Percentiles rank a stretch among this genome's conserved stretches.
Conservation (phyloP, 2,797 vertebrate species). For the Manis javanica region DNA sequence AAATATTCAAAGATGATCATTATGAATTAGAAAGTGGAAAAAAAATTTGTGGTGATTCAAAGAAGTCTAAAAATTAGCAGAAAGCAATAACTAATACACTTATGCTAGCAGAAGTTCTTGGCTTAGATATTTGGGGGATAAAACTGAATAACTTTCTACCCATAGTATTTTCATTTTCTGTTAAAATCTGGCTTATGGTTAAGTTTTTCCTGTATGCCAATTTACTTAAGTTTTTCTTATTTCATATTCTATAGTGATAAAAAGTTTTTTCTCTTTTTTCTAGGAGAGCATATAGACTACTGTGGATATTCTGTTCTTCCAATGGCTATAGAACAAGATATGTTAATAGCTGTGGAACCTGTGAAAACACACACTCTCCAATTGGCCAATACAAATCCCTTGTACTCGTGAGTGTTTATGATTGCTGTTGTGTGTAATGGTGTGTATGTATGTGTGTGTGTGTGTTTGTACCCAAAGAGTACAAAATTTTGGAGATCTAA, state of each 20-base stretch:
- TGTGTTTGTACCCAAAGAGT: background rate
- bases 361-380: constrained; percentile 89
- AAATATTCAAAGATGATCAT: constrained; percentile 27
- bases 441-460: background rate
- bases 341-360: constrained; percentile 94
- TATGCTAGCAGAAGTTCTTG: constrained; percentile 20
- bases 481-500: no score
- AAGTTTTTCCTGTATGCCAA: background rate
- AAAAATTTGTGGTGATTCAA: background rate
- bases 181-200: background rate
- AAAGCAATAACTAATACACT: constrained; percentile 12
- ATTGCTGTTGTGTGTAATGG: background rate
- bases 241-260: background rate
- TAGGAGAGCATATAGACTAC: constrained; percentile 98
- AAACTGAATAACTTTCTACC: background rate
- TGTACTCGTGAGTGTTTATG: constrained; percentile 91
- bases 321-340: constrained; percentile 97
- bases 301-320: constrained; percentile 98
- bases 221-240: constrained; percentile 22
- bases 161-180: constrained; percentile 44
- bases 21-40: constrained; percentile 44
- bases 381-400: constrained; percentile 92
- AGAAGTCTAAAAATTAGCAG: background rate
- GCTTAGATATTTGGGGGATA: background rate
- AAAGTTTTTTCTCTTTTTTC: constrained; percentile 53